Base-by-base conservation (phyloP, 2,113 vertebrate genomes). In the Centropus unirufus region DNA sequence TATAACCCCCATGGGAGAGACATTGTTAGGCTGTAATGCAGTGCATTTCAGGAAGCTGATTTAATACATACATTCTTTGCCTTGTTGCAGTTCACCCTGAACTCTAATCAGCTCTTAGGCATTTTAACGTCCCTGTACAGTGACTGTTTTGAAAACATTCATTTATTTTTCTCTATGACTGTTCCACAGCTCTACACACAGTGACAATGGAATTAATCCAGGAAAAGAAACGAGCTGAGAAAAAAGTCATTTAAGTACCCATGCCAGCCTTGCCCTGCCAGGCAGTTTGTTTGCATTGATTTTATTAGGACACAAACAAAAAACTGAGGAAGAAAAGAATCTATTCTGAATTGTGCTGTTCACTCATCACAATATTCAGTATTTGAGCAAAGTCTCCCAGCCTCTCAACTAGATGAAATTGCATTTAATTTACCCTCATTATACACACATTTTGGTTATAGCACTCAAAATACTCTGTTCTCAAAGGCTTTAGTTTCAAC, bases 231-330 rank as follows among this genome's bases (percentile, higher is more conserved):
- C 0, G 2, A 84, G 59, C 44, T 62, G 27, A 87, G 27, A 87
- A 90, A 57, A 94, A 96, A 78, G 87, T 92, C 12, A 72, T 61
- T 64, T 51, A 79, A 89, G 79, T 74, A 26, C 79, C 63, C 81
- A 42, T 63, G 91, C 93, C 93, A 91, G 83, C 68, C 83, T 79
- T 85, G 89, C 82, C 87, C 40, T 11, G 14, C 40, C 62, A 93
- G 72, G 82, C 95, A n/a, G 84, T 96, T 92, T 91, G 58, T 95
- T 96, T 92, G 89, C 78, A 46, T 47, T 73, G 87, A 95, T 96
- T 95, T 95, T 96, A 95, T 94, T 87, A 90, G 77, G 64, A 84
- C 66, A 73, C 63, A 94, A 75, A 96, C 54, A 95, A 86, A 97
- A 75, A 96, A 47, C 88, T 82, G 58, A 1, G 7, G 69, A 77